Percentiles rank a stretch among this genome's conserved stretches.
Evolutionary conservation across 2,888 invertebrate species (phyloP).

Genomic region (Cremastinae sp.): DNA sequence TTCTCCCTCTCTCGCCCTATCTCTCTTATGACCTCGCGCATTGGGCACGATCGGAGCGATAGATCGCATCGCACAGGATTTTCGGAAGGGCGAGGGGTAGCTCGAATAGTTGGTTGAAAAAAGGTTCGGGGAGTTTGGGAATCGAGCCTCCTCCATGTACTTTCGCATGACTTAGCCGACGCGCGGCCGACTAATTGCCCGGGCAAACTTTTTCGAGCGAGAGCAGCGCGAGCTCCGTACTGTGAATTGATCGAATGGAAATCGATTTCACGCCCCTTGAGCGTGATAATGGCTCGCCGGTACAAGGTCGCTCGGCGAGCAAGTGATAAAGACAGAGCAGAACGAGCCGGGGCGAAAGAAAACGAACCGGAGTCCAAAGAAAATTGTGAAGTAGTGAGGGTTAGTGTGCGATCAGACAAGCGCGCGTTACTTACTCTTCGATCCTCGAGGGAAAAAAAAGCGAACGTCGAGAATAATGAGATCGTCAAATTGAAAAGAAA

Average conservation of each 20-base stretch:
- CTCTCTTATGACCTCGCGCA: slow-evolving; percentile 11
- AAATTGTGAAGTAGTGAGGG: slow-evolving; percentile 13
- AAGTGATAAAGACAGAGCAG: slow-evolving; percentile 31
- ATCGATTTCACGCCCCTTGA: slow-evolving; percentile 66
- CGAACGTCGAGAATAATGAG: no score
- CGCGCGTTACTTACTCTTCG: no score
- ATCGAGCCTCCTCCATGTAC: slow-evolving; percentile 58
- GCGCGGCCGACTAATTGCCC: slow-evolving; percentile 67
- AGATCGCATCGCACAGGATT: slow-evolving; percentile 33
- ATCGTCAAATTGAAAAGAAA: no score
- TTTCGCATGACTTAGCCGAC: slow-evolving; percentile 62
- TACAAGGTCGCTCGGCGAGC: slow-evolving; percentile 51
- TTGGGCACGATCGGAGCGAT: slow-evolving; percentile 7
- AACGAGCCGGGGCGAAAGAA: neutral
- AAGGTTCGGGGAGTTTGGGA: slow-evolving; percentile 15
- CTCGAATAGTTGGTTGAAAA: slow-evolving; percentile 10
- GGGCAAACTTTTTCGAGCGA: slow-evolving; percentile 64
- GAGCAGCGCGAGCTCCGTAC: slow-evolving; percentile 55
- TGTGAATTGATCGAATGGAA: slow-evolving; percentile 67
- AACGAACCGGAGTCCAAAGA: slow-evolving; percentile 7
- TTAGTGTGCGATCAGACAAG: slow-evolving; percentile 9
- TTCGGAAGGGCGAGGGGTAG: slow-evolving; percentile 16
- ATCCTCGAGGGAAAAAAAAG: no score
- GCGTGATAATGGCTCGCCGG: slow-evolving; percentile 63
- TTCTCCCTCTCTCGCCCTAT: slow-evolving; percentile 16